Percentiles rank a stretch among this genome's conserved stretches.
These are phyloP conservation scores for Meteorus colon DNA, from an alignment of 2,888 invertebrate genomes.

Conservation along the genomic window DNA sequence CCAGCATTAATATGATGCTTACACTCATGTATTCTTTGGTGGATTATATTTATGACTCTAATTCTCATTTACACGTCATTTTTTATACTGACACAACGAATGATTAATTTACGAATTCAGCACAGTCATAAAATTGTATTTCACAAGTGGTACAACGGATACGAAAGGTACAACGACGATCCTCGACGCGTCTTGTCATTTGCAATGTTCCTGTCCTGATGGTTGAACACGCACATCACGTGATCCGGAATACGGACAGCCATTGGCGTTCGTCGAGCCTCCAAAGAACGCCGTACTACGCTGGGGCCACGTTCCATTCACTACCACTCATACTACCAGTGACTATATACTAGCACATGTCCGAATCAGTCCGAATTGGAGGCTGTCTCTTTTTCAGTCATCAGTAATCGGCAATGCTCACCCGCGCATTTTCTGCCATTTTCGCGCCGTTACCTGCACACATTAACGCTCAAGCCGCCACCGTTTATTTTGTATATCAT, in stretches of 20 bases:
- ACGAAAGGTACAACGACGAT: constrained; percentile 52
- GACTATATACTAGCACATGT: constrained; percentile 10
- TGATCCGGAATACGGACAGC: constrained; percentile 58
- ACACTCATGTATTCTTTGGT: not conserved
- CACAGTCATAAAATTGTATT: constrained; percentile 19
- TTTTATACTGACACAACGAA: not conserved
- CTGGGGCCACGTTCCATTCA: constrained; percentile 70
- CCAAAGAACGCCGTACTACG: constrained; percentile 61
- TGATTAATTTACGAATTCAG: not conserved
- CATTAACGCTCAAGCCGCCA: too few relatives aligned
- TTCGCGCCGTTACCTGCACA: too few relatives aligned
- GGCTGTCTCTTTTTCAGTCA: too few relatives aligned
- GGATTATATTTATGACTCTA: not conserved
- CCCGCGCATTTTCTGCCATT: too few relatives aligned
- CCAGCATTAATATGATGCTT: constrained; percentile 7
- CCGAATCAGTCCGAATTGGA: too few relatives aligned
- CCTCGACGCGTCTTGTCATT: constrained; percentile 70
- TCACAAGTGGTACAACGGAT: constrained; percentile 27
- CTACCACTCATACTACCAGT: constrained; percentile 59
- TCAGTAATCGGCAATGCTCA: too few relatives aligned
- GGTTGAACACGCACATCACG: constrained; percentile 67
- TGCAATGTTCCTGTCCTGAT: constrained; percentile 66
- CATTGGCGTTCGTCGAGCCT: constrained; percentile 46
- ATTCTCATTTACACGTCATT: not conserved
- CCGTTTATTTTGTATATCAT: too few relatives aligned